Evolutionary conservation across 2,797 vertebrate genomes (phyloP), one percentile per base, ranked within the genome.

Genomic region (Natrix natrix): DNA sequence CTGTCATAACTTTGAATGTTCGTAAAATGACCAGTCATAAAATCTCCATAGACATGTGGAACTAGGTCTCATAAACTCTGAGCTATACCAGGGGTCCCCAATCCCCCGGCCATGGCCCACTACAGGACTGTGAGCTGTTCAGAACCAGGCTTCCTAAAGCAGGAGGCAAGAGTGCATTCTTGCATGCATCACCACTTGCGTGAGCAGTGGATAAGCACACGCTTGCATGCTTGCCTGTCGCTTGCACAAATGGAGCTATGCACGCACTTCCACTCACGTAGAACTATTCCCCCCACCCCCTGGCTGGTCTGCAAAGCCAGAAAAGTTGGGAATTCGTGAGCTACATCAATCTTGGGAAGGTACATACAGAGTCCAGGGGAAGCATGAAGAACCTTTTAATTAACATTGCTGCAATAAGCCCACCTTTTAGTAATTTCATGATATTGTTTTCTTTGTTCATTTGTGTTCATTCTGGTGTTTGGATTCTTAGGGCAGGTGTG

Each of bases 161-260:
- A 1, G 63, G 4, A 12, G 63, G 63, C 3, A 11, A 63, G 28
- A 8, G 1, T 61, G 60, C 5, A 5, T 57, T 57, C 56, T 59
- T 59, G 17, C 3, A 5, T 59, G 5, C 60, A 28, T 60, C 20
- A 60, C 24, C 60, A 28, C 8, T 61, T 61, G 60, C 1, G 8
- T 61, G 60, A 61, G 60, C 60, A 61, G 60, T 61, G 60, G 60
- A 3, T 3, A 8, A 24, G 8, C 8, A 22, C 8, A 24, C 24
- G 59, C 0, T 0, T 61, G 24, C 8, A 24, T 24, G 59, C 0
- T 0, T 61, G 24, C 24, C 60, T 8, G 1, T 61, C 3, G 2
- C 60, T 61, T 61, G 60, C 60, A 61, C 60, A 61, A 61, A 61
- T 61, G 60, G 24, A 61, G 60, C 59, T 24, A 24, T 61, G 60